phyloP scores from a whole-genome alignment of 2,888 invertebrate genomes.

The Plagodis pulveraria region DNA sequence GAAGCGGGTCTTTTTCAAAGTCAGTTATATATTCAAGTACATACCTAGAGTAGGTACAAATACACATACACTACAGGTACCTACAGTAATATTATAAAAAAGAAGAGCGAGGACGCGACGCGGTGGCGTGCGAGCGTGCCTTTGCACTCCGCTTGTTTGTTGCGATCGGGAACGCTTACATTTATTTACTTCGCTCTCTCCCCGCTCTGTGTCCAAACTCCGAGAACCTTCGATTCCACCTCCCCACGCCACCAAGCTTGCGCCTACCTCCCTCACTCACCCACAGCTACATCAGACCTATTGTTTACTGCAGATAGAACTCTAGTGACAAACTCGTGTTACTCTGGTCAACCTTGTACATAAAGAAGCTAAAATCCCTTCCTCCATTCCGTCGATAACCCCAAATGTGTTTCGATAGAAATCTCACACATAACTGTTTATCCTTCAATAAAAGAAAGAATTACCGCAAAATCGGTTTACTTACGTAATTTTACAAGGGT shows the following conservation, averaged over 20 bases:
- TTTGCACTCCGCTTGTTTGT: conserved; percentile 43
- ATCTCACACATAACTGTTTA: conserved; percentile 19
- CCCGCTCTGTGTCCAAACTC: conserved; percentile 49
- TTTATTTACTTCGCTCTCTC: conserved; percentile 51
- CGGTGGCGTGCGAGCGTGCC: conserved; percentile 21
- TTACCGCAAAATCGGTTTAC: conserved; percentile 19
- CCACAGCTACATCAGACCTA: conserved; percentile 38
- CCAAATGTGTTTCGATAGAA: conserved; percentile 5
- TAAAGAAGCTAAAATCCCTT: conserved; percentile 34
- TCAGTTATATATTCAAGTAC: conserved; percentile 3
- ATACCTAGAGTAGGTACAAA: not conserved
- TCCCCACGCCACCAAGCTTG: conserved; percentile 27
- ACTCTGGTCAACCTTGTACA: conserved; percentile 36
- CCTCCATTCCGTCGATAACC: conserved; percentile 13
- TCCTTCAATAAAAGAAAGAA: conserved; percentile 23
- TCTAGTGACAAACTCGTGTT: conserved; percentile 40
- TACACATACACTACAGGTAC: no score
- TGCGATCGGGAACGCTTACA: conserved; percentile 50
- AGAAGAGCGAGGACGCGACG: conserved; percentile 17
- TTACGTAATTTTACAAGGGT: conserved; percentile 12
- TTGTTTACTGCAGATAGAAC: conserved; percentile 46
- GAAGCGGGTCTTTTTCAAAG: conserved; percentile 9
- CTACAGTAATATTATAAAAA: not conserved
- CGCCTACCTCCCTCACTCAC: conserved; percentile 28
- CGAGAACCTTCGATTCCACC: conserved; percentile 43